Base-by-base conservation (phyloP, 2,113 vertebrate species). In the Nipponia nippon region DNA sequence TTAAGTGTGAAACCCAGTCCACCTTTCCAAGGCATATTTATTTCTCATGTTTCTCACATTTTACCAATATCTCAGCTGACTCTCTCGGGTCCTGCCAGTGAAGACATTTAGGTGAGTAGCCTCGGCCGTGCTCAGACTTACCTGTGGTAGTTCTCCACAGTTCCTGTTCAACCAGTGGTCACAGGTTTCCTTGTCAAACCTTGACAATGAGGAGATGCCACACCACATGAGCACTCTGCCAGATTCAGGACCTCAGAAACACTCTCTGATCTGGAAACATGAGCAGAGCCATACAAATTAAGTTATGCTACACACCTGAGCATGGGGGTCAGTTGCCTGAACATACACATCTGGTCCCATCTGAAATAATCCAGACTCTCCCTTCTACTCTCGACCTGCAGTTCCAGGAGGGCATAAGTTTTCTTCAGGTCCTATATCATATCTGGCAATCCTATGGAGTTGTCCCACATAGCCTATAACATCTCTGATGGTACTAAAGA, bases 61-160 rank as follows among this genome's bases (percentile, higher is more conserved):
- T 79, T 50, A 34, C 32, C 32, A 38, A 0, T 62, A 0, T 62
- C 46, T 83, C 83, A 81, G 27, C 1, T 73, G 50, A 38, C 6
- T 67, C 11, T 18, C 38, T 66, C 8, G 0, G 13, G 25, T n/a
- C 1, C 2, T 47, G 23, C 6, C 36, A 70, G 6, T 11, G 23
- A 92, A 88, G 36, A 70, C 22, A 75, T 75, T 70, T 34, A 29
- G 10, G 19, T 0, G 0, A 49, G 26, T 76, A 16, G 6, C 52
- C 8, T 44, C 19, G 25, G 10, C 32, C 17, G 15, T 6, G 29
- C 23, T 94, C 59, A 67, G 58, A 32, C 7, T 47, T 87, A 30
- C n/a, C 49, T 58, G 17, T 25, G 29, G 29, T n/a, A 52, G 55
- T 6, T 58, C 23, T 67, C 46, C 19, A 20, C 14, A 19, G 32